phyloP scores from a whole-genome alignment of 2,113 vertebrate genomes.

The Todiramphus chloris region DNA sequence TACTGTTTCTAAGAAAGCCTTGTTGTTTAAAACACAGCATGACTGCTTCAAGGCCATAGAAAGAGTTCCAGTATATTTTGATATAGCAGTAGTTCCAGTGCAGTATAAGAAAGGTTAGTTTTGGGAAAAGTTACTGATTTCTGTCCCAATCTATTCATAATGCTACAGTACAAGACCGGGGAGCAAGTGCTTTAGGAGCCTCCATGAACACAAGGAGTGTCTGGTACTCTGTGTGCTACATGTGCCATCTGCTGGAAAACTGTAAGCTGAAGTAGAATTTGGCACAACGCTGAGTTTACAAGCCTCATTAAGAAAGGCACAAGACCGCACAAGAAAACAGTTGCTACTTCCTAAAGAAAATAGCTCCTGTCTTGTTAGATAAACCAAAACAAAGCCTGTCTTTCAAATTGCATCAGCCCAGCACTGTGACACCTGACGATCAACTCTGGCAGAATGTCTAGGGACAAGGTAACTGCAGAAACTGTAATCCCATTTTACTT shows the following conservation, averaged over 20 bases:
- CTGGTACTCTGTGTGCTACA: not conserved
- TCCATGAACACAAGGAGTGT: not conserved
- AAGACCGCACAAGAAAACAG: not conserved
- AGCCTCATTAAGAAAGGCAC: not conserved
- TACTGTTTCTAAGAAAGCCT: not conserved
- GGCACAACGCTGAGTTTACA: not conserved
- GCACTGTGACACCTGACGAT: not conserved
- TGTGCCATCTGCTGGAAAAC: conserved; percentile 65
- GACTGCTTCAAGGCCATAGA: not conserved
- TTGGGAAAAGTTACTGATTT: not conserved
- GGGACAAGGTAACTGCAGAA: not conserved
- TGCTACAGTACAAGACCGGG: not conserved
- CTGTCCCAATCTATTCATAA: not conserved
- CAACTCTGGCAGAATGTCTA: fast-evolving
- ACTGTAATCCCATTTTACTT: not conserved
- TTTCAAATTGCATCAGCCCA: not conserved
- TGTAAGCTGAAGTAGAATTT: not conserved
- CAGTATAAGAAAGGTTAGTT: not conserved
- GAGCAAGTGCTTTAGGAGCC: not conserved
- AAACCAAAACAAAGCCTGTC: not conserved
- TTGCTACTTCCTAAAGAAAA: not conserved
- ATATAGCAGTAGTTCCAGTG: not conserved
- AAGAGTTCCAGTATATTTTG: not conserved
- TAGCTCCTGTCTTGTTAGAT: not conserved
- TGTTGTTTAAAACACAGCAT: not conserved